Base-by-base conservation (phyloP, 2,797 vertebrate species). In the Phoeniculus purpureus region DNA sequence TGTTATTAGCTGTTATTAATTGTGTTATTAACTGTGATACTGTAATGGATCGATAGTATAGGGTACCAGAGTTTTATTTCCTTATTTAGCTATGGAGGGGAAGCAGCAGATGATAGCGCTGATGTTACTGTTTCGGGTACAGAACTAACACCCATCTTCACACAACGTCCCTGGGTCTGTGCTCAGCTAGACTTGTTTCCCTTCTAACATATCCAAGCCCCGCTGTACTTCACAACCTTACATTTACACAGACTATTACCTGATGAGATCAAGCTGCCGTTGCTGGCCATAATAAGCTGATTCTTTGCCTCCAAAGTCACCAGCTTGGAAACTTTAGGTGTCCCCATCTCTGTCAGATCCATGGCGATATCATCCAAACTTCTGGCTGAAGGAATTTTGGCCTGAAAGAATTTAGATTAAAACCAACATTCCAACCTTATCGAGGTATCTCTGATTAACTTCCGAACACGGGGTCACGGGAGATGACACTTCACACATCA, bases 241-340 rank as follows among this genome's bases (percentile, higher is more conserved):
- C 5, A 31, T 58, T 43, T 21, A 52, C 3, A 34, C 0, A 1
- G 29, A 83, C 19, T 17, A 34, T 93, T 97, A 99, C 99, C 99
- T 96, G 99, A 98, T 66, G 99, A 99, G 91, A 99, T 98, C 89
- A 99, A 97, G 94, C 99, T 99, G 90, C 99, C 99, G 2, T 98
- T 99, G 97, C 99, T 99, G 66, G 98, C 98, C 98, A 98, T 99
- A 92, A 99, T 99, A 31, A 99, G 97, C 45, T 98, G 98, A 92
- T 98, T 98, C 96, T 99, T 99, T 55, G 97, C 97, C 19, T 98
- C 98, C 19, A 97, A 92, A 32, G 96, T 97, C 75, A 97, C 97
- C 52, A 98, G 96, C 92, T 98, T 99, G 52, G 96, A 98, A 92
- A 98, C 97, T 88, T 98, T 98, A 1, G 98, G 98, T 29, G 97